Percentiles rank a stretch among this genome's conserved stretches.
phyloP scores from a whole-genome alignment of 2,113 vertebrate genomes.

The Cercopithecus mona region DNA sequence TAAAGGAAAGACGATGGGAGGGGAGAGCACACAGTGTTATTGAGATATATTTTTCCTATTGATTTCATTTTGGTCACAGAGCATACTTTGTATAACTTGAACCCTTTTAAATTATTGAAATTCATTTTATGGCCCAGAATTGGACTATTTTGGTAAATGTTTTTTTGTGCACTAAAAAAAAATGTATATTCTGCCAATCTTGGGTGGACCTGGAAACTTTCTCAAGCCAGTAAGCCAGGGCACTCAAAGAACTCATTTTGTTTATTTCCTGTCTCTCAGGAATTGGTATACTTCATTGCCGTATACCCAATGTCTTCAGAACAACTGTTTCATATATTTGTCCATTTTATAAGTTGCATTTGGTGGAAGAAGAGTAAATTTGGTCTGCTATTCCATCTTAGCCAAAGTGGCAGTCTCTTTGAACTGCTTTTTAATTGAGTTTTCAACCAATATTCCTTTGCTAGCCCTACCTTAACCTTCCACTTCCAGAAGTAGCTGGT shows the following conservation, averaged over 20 bases:
- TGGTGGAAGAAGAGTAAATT: background rate
- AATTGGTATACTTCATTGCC: background rate
- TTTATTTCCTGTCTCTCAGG: background rate
- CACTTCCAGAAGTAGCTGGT: background rate
- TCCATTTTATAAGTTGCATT: background rate
- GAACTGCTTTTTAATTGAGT: background rate
- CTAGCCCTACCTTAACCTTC: background rate
- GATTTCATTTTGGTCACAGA: slow-evolving; percentile 15
- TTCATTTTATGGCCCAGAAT: background rate
- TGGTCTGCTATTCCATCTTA: background rate
- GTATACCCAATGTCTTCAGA: background rate
- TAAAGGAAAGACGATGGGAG: no score
- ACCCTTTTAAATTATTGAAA: background rate
- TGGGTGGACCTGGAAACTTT: background rate
- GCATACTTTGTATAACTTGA: background rate
- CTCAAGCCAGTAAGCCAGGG: background rate
- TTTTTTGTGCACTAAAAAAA: background rate
- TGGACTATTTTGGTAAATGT: background rate
- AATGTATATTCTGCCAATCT: background rate
- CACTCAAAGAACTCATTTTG: background rate
- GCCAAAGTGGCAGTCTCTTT: background rate
- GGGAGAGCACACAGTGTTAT: no score
- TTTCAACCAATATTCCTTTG: background rate
- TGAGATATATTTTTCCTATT: background rate
- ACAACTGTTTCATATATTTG: background rate